Evolutionary conservation across 2,888 invertebrate genomes (phyloP), one percentile per base, ranked within the genome.

Genomic region (Epinotia ramella): DNA sequence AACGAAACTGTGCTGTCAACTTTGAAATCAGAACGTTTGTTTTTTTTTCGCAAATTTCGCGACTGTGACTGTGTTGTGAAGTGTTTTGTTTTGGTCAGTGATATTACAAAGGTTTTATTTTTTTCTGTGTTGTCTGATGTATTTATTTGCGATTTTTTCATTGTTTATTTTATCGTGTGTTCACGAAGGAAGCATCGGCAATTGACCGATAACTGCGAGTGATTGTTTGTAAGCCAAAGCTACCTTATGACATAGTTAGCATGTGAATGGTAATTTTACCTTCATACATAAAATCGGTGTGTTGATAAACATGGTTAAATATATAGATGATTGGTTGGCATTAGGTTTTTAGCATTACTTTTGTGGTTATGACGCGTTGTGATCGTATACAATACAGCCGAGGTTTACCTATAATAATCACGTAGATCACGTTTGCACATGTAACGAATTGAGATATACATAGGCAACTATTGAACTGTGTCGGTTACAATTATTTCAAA

Each of bases 111-210:
- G 64, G 70, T 65, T 75, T 75, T 53, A 24, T 53, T 79, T 73
- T 76, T 76, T 77, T 77, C 77, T 77, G 73, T 53, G 80, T 82
- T 81, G 74, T 69, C 79, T 79, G 83, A 82, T 81, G 76, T 73
- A 73, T 77, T 81, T 83, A 80, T 77, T 83, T 83, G 80, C 83
- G 78, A 64, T 65, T 77, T 80, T 78, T 80, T 80, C 78, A 79
- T 80, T 81, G 77, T 64, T 64, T 78, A 77, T 82, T 82, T 79
- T 82, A 79, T 78, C 83, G 79, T 80, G 79, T 80, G 86, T 89
- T 87, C 84, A 87, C 87, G 87, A 87, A 91, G 91, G 89, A 91
- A 90, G 87, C 88, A 84, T 82, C 82, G 83, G 85, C 82, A 84
- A 86, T 81, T 88, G 87, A 88, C 87, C 86, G 91, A 89, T 91